Evolutionary conservation across 64 coral and sea anemone species (phyloP), one percentile per base, ranked within the genome.

Genomic region (Porites australiensis): DNA sequence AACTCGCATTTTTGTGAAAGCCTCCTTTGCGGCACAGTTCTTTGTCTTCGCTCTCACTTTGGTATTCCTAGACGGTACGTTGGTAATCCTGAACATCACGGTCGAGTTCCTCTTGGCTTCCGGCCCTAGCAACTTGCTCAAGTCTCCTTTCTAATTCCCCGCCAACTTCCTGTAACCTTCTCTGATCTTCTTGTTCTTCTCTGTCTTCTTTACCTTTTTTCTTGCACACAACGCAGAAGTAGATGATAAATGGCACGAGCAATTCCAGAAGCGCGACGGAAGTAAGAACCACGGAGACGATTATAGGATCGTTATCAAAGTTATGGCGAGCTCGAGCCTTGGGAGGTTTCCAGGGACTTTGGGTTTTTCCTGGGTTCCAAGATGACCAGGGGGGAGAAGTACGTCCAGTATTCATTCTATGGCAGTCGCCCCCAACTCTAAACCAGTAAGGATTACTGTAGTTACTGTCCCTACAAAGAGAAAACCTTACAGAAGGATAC

Each of bases 221-320:
- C 27, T 37, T 37, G 27, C 27, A 37, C 27, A 37, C 27, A 37
- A 1, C 27, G 27, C 27, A 37, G 27, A 0, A 37, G 27, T 37
- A 37, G 27, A 98, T 15, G 16, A 86, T 57, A 15, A 94, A 59
- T 0, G 95, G 92, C n/a, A 98, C 19, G 14, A 94, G 52, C 21
- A 91, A 52, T 61, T 98, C 92, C 0, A 98, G n/a, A 4, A 94
- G 49, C 2, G 88, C 64, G 4, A 88, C 88, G 6, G 63, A 37
- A 8, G 82, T 75, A 13, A 98, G 46, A 1, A 98, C 91, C 0
- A 60, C 75, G 15, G 88, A 88, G 2, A 87, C 23, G 46, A 98
- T 54, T 10, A 50, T 43, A 9, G 95, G 95, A 21, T 80, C 44
- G 60, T 94, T 92, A 21, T 94, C 95, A 78, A 98, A 94, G 37